Evolutionary conservation across 1,140 invertebrate species (phyloP).

Genomic region (Lasaia peninsularis): DNA sequence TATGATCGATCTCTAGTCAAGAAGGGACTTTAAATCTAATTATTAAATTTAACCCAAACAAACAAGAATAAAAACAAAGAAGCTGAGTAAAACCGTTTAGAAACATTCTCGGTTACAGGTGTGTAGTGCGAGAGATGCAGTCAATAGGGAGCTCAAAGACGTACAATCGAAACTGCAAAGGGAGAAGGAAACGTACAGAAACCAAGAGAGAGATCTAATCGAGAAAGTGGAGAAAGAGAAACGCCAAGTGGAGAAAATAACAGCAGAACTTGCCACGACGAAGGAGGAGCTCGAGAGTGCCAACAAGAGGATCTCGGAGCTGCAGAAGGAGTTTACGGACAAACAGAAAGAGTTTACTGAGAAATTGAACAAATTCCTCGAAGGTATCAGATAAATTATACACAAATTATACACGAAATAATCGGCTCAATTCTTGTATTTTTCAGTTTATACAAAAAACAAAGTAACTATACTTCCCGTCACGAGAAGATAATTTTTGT

Average conservation of each 20-base stretch:
- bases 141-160: conserved; percentile 58
- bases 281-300: conserved; percentile 61
- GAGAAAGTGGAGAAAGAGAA: conserved; percentile 63
- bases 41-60: too few relatives aligned
- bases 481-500: too few relatives aligned
- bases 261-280: conserved; percentile 36
- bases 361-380: conserved; percentile 50
- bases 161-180: conserved; percentile 51
- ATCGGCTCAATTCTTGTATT: neutral
- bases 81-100: too few relatives aligned
- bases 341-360: conserved; percentile 67
- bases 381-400: conserved; percentile 20
- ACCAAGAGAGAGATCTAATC: conserved; percentile 57
- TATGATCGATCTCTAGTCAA: too few relatives aligned
- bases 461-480: too few relatives aligned
- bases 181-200: conserved; percentile 53
- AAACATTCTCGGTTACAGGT: too few relatives aligned
- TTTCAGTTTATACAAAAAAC: too few relatives aligned
- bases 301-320: conserved; percentile 64
- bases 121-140: conserved; percentile 52
- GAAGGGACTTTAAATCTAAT: too few relatives aligned
- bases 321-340: conserved; percentile 65
- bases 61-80: too few relatives aligned
- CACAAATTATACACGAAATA: too few relatives aligned
- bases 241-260: conserved; percentile 55